Evolutionary conservation across 1,140 invertebrate species (phyloP), one percentile per base, ranked within the genome.

Genomic region (Euglossa dilemma): DNA sequence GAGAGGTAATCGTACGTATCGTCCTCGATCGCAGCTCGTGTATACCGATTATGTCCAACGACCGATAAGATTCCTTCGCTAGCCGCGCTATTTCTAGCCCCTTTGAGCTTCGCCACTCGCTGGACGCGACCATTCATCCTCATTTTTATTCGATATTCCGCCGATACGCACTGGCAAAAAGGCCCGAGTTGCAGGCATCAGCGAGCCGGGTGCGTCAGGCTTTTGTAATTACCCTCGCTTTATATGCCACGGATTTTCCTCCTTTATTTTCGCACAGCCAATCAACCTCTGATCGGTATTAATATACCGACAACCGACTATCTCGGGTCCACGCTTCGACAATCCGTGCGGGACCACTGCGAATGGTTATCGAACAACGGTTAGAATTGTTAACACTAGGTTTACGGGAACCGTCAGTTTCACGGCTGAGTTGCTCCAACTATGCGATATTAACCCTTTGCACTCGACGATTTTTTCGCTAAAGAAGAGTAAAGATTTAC

Each of bases 1-100:
- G 16, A 52, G 54, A 47, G 77, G 67, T 78, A 84, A 84, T 83
- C 81, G 59, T 18, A 63, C 81, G 66, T 83, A 43, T 54, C 74
- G 80, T 50, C 18, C 59, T 45, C 79, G 36, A 80, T 61, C 78
- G 43, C 12, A 18, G 14, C 23, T 36, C 43, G 36, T 47, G 50
- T 66, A 23, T 57, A 28, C 50, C 79, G 79, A 66, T 75, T 75
- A 82, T 76, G 52, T 67, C 72, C 80, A 82, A 76, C 63, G 72
- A 76, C 80, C 80, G 73, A 76, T 74, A 69, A 76, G 72, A 76
- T 67, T 82, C 23, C 61, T 76, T 45, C 59, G 36, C 47, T 18
- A 25, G 59, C 28, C 52, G 2, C 61, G 63, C 72, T 82, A 82
- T 82, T 82, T 61, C 57, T 20, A 66, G 64, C 50, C 76, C 54